Conservation (phyloP, 2,888 invertebrate species). For the Pseudoips prasinana region DNA sequence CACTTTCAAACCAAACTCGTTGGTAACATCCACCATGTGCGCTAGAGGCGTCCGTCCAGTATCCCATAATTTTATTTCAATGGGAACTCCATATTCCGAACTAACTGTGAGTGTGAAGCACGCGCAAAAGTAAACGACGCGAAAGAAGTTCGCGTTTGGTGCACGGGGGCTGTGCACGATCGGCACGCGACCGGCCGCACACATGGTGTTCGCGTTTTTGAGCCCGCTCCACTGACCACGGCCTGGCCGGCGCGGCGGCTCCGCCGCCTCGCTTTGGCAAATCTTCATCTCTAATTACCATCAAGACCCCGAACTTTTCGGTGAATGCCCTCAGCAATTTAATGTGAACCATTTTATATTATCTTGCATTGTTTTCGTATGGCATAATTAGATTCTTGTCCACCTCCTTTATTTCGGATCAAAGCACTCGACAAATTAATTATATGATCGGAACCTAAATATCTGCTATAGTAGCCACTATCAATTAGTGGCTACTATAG, state of each 20-base stretch:
- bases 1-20: conserved; percentile 86
- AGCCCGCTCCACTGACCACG: conserved; percentile 57
- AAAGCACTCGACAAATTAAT: no score
- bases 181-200: conserved; percentile 53
- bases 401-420: conserved; percentile 6
- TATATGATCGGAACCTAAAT: no score
- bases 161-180: background rate
- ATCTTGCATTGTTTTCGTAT: conserved; percentile 29
- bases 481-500: no score
- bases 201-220: conserved; percentile 68
- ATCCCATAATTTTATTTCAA: conserved; percentile 74
- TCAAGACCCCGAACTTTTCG: conserved; percentile 58
- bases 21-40: conserved; percentile 90
- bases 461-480: no score
- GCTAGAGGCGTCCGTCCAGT: conserved; percentile 83
- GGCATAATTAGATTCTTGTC: conserved; percentile 16
- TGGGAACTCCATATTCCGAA: conserved; percentile 60
- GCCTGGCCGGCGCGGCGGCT: conserved; percentile 28
- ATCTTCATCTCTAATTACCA: conserved; percentile 67
- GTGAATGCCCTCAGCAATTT: conserved; percentile 69
- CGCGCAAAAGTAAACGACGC: conserved; percentile 38
- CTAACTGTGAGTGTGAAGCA: conserved; percentile 31
- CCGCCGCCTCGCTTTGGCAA: conserved; percentile 45
- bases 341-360: conserved; percentile 34
- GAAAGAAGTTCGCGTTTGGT: conserved; percentile 10